Percentiles rank a stretch among this genome's conserved stretches.
phyloP scores from a whole-genome alignment of 2,888 invertebrate genomes.

The Limnephilus auricula region DNA sequence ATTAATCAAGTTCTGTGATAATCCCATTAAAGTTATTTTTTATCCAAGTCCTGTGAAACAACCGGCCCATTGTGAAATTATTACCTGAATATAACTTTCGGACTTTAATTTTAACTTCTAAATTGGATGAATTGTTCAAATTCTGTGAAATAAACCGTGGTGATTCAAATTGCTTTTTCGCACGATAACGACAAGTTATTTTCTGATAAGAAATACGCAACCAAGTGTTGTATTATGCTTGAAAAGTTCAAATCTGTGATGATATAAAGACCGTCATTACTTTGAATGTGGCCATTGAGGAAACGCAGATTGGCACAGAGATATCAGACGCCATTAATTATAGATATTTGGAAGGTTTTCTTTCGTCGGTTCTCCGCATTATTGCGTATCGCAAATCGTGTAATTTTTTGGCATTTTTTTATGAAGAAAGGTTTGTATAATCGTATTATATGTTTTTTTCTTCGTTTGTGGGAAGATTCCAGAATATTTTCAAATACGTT shows the following conservation, averaged over 20 bases:
- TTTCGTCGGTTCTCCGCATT: background rate
- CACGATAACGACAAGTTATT: background rate
- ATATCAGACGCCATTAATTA: background rate
- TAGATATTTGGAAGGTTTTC: background rate
- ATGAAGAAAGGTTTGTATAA: background rate
- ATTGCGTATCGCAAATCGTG: background rate
- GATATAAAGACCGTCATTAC: background rate
- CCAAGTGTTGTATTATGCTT: background rate
- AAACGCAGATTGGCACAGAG: background rate
- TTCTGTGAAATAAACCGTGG: too few relatives aligned
- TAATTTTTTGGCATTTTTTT: too few relatives aligned
- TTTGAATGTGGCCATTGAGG: background rate
- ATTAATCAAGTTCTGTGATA: too few relatives aligned
- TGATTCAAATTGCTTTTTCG: background rate
- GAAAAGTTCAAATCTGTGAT: background rate
- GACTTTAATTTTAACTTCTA: too few relatives aligned
- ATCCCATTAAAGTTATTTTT: too few relatives aligned
- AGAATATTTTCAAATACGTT: background rate
- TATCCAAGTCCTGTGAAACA: too few relatives aligned
- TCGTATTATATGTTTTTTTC: background rate
- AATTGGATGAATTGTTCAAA: too few relatives aligned
- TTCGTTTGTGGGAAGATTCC: background rate
- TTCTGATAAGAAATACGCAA: background rate
- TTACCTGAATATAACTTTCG: too few relatives aligned
- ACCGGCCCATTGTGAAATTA: too few relatives aligned